Conservation (phyloP, 2,113 vertebrate genomes). For the Cinclus cinclus region DNA sequence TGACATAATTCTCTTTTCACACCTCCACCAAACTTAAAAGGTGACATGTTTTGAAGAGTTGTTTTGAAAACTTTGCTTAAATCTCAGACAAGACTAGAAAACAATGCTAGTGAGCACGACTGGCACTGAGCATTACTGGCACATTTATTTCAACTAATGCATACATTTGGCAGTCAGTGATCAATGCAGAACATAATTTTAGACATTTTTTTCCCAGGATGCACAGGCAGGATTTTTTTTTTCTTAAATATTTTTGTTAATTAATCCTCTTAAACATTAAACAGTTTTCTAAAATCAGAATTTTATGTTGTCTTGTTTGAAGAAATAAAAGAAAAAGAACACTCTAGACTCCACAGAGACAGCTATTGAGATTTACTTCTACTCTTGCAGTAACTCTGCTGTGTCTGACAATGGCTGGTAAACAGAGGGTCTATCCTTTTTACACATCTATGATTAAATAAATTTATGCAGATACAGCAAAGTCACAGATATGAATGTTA, state of each 20-base stretch:
- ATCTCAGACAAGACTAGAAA: background rate
- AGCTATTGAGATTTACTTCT: background rate
- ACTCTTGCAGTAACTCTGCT: background rate
- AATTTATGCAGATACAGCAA: background rate
- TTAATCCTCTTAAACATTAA: background rate
- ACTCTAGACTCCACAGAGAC: background rate
- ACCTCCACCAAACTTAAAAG: background rate
- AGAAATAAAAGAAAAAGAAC: background rate
- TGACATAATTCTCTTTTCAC: background rate
- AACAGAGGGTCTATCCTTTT: background rate
- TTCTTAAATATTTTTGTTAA: background rate
- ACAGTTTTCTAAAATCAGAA: background rate
- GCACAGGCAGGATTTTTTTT: background rate
- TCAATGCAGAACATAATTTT: background rate
- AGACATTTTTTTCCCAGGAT: background rate
- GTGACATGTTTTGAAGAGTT: background rate
- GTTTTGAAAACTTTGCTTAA: background rate
- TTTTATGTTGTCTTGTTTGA: background rate
- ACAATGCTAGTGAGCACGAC: background rate
- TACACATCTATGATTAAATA: background rate
- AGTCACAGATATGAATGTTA: background rate
- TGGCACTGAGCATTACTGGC: background rate
- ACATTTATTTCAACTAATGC: background rate
- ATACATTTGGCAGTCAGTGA: background rate
- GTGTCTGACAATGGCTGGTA: accelerated